Conservation (phyloP, 2,888 invertebrate species). For the Zootermopsis nevadensis region DNA sequence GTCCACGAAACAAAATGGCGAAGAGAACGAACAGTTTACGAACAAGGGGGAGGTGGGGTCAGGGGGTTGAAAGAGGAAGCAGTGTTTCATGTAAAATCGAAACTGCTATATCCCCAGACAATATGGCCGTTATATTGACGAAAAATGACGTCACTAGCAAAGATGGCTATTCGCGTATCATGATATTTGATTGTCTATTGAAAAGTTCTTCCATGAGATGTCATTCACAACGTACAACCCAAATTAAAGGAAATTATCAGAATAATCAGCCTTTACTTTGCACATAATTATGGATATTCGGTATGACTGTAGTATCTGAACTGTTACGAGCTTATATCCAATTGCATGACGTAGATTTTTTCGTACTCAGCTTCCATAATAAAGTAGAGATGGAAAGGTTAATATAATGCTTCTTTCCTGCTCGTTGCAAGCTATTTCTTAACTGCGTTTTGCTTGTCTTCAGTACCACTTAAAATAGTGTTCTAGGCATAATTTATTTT, state of each 20-base stretch:
- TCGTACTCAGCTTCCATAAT: background rate
- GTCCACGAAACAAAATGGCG: constrained; percentile 16
- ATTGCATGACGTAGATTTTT: background rate
- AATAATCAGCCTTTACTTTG: background rate
- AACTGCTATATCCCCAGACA: background rate
- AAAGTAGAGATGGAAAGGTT: background rate
- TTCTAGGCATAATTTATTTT: background rate
- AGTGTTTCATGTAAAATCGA: too few species aligned
- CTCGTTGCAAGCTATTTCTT: background rate
- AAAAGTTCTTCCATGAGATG: background rate
- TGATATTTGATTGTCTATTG: background rate
- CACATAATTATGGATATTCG: background rate
- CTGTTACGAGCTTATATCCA: background rate
- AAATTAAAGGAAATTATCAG: background rate
- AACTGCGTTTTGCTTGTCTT: background rate
- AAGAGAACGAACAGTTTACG: background rate
- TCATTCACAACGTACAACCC: background rate
- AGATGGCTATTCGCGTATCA: background rate
- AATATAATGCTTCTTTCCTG: background rate
- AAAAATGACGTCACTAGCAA: background rate
- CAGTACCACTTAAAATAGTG: background rate
- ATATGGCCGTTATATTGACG: background rate
- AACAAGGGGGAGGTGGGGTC: too few species aligned
- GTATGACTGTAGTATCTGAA: background rate
- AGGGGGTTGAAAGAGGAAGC: too few species aligned